Evolutionary conservation across 2,888 invertebrate genomes (phyloP).

Genomic region (Eulithis testata): DNA sequence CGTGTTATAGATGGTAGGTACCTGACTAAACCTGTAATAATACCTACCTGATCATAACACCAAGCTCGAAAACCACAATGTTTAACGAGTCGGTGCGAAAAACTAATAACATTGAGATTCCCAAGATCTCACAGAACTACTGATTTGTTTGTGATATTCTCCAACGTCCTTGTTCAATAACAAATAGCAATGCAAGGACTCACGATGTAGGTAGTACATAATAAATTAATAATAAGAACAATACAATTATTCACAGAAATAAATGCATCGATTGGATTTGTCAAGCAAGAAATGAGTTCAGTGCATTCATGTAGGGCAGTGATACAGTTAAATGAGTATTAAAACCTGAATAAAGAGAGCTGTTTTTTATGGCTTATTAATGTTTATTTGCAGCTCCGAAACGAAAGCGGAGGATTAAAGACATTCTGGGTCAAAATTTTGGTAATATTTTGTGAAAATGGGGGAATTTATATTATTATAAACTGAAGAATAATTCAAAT

Average conservation of each 20-base stretch:
- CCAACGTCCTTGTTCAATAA: constrained; percentile 20
- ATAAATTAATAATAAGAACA: no score
- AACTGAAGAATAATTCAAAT: no score
- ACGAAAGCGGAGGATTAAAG: no score
- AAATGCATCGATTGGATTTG: neutral
- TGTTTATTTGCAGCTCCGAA: no score
- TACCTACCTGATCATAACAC: neutral
- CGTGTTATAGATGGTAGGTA: neutral
- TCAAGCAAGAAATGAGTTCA: neutral
- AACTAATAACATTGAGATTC: constrained; percentile 3
- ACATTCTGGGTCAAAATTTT: no score
- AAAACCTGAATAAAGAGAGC: no score
- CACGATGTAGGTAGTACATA: no score
- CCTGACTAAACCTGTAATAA: neutral
- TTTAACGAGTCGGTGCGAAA: constrained; percentile 27
- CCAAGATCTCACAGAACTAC: constrained; percentile 1
- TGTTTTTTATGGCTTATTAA: no score
- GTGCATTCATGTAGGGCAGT: neutral
- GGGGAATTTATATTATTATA: no score
- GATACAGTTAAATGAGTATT: neutral
- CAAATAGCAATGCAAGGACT: neutral
- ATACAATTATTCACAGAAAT: neutral
- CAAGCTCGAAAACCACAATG: constrained; percentile 10
- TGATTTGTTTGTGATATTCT: constrained; percentile 19
- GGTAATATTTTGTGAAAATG: no score